phyloP scores from a whole-genome alignment of 2,888 invertebrate species.

The Phorcus lineatus region DNA sequence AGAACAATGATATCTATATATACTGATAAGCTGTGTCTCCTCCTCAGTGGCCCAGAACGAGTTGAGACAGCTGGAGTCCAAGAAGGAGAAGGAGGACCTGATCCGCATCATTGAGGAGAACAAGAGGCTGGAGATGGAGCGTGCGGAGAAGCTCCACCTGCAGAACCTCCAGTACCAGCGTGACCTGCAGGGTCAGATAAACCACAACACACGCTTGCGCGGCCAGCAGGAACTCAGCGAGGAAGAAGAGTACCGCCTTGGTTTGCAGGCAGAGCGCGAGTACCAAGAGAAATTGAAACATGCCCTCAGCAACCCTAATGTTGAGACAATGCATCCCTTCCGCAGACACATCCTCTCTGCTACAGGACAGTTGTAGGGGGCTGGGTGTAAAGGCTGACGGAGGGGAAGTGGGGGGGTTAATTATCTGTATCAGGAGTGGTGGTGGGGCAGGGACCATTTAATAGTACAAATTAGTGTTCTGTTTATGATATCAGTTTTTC shows the following conservation, averaged over 20 bases:
- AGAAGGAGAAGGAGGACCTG: slow-evolving; percentile 62
- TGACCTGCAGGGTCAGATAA: slow-evolving; percentile 72
- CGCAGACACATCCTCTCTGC: slow-evolving; percentile 41
- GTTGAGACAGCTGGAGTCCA: slow-evolving; percentile 57
- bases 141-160: slow-evolving; percentile 50
- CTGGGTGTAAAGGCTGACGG: too few species aligned
- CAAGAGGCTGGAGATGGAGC: slow-evolving; percentile 63
- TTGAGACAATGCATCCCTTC: slow-evolving; percentile 72
- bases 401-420: too few species aligned
- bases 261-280: slow-evolving; percentile 71
- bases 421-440: too few species aligned
- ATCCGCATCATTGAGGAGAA: slow-evolving; percentile 66
- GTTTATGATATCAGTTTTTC: too few species aligned
- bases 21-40: not conserved
- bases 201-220: slow-evolving; percentile 61
- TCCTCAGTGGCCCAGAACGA: slow-evolving; percentile 66
- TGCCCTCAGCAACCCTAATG: slow-evolving; percentile 63
- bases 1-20: too few species aligned
- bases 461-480: too few species aligned
- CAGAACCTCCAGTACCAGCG: slow-evolving; percentile 62
- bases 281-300: slow-evolving; percentile 67
- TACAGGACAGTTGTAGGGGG: too few species aligned
- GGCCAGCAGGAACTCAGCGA: slow-evolving; percentile 62
- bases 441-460: too few species aligned
- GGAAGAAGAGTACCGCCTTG: slow-evolving; percentile 56